Percentiles rank a stretch among this genome's conserved stretches.
Conservation (phyloP, 2,797 vertebrate genomes). For the Anas acuta region DNA sequence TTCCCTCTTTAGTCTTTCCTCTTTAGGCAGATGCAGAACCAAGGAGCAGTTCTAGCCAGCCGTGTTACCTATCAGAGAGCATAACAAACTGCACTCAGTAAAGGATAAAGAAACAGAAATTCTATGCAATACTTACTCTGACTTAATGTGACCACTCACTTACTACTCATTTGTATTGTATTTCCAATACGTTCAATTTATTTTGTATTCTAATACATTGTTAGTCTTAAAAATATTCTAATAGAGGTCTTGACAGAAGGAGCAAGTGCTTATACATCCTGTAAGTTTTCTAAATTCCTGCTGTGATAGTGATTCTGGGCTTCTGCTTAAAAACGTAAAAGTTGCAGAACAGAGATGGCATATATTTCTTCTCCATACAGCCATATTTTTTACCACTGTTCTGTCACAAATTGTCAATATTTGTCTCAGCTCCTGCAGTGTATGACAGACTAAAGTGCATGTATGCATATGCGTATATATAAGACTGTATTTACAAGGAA, state of each 20-base stretch:
- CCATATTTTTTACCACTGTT: background rate
- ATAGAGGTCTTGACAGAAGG: background rate
- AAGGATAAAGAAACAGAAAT: background rate
- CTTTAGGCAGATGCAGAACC: background rate
- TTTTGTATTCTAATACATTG: background rate
- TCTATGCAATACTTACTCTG: background rate
- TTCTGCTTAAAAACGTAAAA: background rate
- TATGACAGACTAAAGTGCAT: background rate
- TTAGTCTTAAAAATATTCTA: background rate
- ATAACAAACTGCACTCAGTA: background rate
- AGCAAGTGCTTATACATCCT: background rate
- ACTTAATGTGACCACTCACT: background rate
- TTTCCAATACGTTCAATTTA: background rate
- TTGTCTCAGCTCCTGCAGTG: background rate
- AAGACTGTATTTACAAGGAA: background rate
- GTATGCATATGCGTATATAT: no score
- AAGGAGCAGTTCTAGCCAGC: background rate
- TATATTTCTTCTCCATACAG: background rate
- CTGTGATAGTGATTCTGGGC: background rate
- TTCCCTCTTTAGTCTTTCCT: background rate
- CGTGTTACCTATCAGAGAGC: background rate
- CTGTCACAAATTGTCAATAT: background rate
- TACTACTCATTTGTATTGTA: background rate
- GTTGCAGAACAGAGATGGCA: background rate
- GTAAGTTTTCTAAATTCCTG: background rate